Base-by-base conservation (phyloP, 2,113 vertebrate genomes). In the Ammospiza caudacuta region DNA sequence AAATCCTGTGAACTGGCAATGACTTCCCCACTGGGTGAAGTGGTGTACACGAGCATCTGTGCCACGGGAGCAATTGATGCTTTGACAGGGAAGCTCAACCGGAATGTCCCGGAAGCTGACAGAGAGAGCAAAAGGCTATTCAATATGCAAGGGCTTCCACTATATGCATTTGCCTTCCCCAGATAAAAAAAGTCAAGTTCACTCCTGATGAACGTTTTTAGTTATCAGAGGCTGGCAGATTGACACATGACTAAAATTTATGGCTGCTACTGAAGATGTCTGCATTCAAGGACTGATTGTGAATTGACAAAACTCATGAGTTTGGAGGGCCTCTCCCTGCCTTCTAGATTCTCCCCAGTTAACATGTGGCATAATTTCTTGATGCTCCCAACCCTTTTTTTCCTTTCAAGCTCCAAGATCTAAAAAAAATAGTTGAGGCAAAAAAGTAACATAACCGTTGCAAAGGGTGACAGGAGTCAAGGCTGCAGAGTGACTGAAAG, bases 1-100 rank as follows among this genome's bases (percentile, higher is more conserved):
- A 98, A 98, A 94, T 98, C 95, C 61, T 61, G 87, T 86, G 98
- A 98, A 93, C 99, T 98, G 7, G 98, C 98, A 2, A 99, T 96
- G 14, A 97, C 78, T 91, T 99, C 99, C n/a, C 98, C 98, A 7
- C 69, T 93, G 52, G 98, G 97, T 93, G 98, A 97, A 96, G 98
- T 69, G 5, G 98, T 91, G 79, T 98, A 99, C 41, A 99, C 85
- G 23, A 99, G 97, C 92, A 99, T 70, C 70, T 98, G 98, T 43
- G 98, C 97, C 7, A 97, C 3, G 0, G 99, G 99, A 27, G 98
- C 96, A 49, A 98, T 78, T 29, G 97, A 41, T 2, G 70, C 23
- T 10, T 96, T 52, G 29, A 97, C 91, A 6, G 59, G 58, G 31
- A 99, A 75, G 0, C 73, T 17, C 28, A 99, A 0, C 3, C 58